Evolutionary conservation across 2,797 vertebrate genomes (phyloP).

Genomic region (Kryptolebias ocellatus): DNA sequence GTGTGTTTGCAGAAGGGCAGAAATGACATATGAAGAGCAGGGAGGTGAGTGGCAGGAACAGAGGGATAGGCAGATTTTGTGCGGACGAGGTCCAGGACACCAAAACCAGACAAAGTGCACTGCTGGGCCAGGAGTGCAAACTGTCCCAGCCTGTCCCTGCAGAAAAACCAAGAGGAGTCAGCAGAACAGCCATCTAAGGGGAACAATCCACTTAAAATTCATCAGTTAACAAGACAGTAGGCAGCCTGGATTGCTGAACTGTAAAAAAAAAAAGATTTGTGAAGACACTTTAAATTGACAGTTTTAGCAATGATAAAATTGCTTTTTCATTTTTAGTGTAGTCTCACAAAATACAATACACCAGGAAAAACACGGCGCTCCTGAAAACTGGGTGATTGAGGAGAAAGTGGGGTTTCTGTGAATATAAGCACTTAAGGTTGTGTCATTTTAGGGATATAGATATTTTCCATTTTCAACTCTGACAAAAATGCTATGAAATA

Average conservation of each 20-base stretch:
- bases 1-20: conserved; percentile 85
- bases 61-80: conserved; percentile 67
- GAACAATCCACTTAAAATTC: conserved; percentile 65
- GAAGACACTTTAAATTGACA: conserved; percentile 56
- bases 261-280: conserved; percentile 46
- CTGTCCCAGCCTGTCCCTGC: conserved; percentile 60
- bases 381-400: conserved; percentile 52
- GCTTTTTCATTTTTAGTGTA: conserved; percentile 38
- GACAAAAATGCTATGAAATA: conserved; percentile 73
- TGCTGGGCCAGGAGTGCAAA: conserved; percentile 58
- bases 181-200: conserved; percentile 58
- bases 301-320: conserved; percentile 59
- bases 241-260: conserved; percentile 56
- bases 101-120: conserved; percentile 69
- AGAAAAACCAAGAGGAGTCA: conserved; percentile 70
- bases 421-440: conserved; percentile 64
- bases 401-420: conserved; percentile 45
- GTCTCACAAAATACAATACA: conserved; percentile 49
- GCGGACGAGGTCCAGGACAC: conserved; percentile 77
- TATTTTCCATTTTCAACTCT: conserved; percentile 76
- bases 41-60: conserved; percentile 70
- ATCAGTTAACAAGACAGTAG: conserved; percentile 70
- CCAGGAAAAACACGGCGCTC: conserved; percentile 40
- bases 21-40: conserved; percentile 82
- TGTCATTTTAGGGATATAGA: conserved; percentile 68